Percentiles rank a stretch among this genome's conserved stretches.
These are phyloP conservation scores for Brachionus paranguensis DNA, from an alignment of 1,140 invertebrate genomes.

Conservation along the genomic window DNA sequence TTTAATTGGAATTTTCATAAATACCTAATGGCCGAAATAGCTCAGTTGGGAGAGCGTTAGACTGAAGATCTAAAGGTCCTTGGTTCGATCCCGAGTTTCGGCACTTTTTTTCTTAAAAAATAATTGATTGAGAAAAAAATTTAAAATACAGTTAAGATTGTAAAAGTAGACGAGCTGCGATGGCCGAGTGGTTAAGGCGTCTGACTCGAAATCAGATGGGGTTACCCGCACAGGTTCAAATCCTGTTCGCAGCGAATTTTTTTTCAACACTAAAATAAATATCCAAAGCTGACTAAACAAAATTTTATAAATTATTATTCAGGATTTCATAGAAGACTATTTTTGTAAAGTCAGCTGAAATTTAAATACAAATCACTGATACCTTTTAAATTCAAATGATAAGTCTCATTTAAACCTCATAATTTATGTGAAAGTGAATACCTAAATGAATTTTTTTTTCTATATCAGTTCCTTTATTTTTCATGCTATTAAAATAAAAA, in stretches of 20 bases:
- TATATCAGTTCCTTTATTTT: not conserved
- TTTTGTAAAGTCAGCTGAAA: not conserved
- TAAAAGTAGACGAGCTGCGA: not conserved
- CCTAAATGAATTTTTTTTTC: not conserved
- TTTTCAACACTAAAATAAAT: not conserved
- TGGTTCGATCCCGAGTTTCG: not conserved
- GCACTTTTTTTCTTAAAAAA: not conserved
- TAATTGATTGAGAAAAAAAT: not conserved
- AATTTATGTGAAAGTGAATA: not conserved
- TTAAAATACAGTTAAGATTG: not conserved
- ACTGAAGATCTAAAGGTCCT: no score
- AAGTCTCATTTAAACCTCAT: not conserved
- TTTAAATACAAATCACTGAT: not conserved
- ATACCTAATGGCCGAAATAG: not conserved
- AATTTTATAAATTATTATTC: not conserved
- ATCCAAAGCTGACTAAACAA: not conserved
- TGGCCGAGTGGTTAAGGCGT: slow-evolving; percentile 36
- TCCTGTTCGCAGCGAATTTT: slow-evolving; percentile 39
- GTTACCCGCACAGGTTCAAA: slow-evolving; percentile 38
- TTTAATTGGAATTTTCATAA: not conserved
- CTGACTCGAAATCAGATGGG: slow-evolving; percentile 32
- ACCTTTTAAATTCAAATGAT: not conserved
- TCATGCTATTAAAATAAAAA: not conserved
- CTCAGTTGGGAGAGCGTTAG: not conserved
- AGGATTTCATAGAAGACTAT: not conserved